A percentile compares a stretch with the other conserved stretches of the same genome.
phyloP scores from a whole-genome alignment of 1,140 invertebrate species.

The Heliconius melpomene region DNA sequence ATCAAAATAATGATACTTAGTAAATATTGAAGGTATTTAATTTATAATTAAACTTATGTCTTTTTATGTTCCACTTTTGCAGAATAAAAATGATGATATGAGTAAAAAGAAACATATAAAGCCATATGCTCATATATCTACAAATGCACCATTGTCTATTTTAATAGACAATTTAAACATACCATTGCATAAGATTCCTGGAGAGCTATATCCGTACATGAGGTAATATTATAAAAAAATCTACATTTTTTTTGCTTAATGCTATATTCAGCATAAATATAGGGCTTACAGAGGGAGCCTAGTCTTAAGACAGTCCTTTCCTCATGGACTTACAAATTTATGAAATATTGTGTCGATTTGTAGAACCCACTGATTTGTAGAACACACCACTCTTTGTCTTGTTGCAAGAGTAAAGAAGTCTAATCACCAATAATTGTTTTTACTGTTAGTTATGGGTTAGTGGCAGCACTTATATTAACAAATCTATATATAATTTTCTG shows the following conservation, averaged over 20 bases:
- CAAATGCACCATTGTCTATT: conserved; percentile 83
- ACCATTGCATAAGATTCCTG: conserved; percentile 82
- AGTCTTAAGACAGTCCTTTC: no score
- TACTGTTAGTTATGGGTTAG: no score
- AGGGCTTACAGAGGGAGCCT: no score
- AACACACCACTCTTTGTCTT: no score
- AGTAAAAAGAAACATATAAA: conserved; percentile 41
- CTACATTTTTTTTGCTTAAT: background rate
- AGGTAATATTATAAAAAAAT: conserved; percentile 71
- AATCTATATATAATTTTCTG: background rate
- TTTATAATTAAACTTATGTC: background rate
- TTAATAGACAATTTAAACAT: conserved; percentile 85
- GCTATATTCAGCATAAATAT: no score
- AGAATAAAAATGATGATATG: background rate
- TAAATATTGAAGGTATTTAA: background rate
- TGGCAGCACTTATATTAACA: background rate
- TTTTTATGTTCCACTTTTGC: background rate
- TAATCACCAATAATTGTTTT: no score
- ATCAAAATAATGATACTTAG: background rate
- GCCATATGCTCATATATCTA: conserved; percentile 84
- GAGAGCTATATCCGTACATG: conserved; percentile 82
- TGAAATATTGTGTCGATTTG: no score
- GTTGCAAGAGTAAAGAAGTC: no score
- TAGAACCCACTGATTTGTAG: no score
- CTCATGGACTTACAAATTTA: no score